Percentiles rank a stretch among this genome's conserved stretches.
phyloP scores from a whole-genome alignment of 37 sponge, comb jelly and placozoan species.

The Crambe crambe region DNA sequence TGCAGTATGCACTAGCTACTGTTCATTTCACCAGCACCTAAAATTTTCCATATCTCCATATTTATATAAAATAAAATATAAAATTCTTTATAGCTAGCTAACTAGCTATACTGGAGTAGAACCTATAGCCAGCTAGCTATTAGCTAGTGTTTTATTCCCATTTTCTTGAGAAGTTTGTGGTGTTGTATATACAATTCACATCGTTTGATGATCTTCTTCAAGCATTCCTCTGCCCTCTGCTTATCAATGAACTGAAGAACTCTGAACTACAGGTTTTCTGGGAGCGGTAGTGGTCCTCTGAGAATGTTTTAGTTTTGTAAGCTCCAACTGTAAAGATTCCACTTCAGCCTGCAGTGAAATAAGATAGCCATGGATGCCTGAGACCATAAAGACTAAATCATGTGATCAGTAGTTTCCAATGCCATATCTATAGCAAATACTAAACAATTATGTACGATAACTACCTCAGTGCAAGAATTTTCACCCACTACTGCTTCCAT shows the following conservation, averaged over 20 bases:
- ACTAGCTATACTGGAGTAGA: no score
- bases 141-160: conserved; percentile 5
- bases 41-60: no score
- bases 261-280: no score
- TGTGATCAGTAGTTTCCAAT: background rate
- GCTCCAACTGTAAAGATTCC: background rate
- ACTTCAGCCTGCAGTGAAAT: background rate
- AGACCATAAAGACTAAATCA: background rate
- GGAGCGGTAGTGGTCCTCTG: background rate
- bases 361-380: no score
- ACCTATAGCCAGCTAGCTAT: no score
- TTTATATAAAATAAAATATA: no score
- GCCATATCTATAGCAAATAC: no score
- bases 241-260: no score
- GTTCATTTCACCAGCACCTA: no score
- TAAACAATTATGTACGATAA: no score
- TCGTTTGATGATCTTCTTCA: conserved; percentile 4
- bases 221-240: conserved; percentile 9
- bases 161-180: conserved; percentile 28
- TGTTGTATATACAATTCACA: conserved; percentile 26
- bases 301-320: background rate
- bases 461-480: background rate
- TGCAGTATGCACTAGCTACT: no score
- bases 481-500: background rate
- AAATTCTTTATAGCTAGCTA: no score